A percentile compares a stretch with the other conserved stretches of the same genome.
Conservation (phyloP, 2,797 vertebrate species). For the Dendrocincla fuliginosa region DNA sequence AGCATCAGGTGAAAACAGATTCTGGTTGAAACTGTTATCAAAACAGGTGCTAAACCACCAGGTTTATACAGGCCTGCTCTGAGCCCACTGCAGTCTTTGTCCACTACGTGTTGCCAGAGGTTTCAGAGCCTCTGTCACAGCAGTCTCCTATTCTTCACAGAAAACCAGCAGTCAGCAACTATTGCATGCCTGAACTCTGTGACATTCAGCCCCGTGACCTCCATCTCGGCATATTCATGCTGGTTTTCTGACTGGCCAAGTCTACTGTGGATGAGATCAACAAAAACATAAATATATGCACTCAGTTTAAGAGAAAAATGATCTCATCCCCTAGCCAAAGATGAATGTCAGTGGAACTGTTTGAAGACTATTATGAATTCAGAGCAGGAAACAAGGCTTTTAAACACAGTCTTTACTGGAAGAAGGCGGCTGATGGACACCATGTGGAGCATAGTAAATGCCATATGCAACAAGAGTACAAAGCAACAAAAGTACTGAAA, state of each 20-base stretch:
- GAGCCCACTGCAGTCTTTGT: not conserved
- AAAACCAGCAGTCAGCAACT: slow-evolving; percentile 22
- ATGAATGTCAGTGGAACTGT: not conserved
- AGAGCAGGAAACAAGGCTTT: not conserved
- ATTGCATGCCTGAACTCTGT: not conserved
- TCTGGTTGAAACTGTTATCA: not conserved
- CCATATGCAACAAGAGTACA: not conserved
- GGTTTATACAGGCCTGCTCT: not conserved
- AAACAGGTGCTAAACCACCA: not conserved
- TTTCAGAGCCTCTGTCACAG: slow-evolving; percentile 22
- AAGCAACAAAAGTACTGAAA: not conserved
- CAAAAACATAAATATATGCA: slow-evolving; percentile 5
- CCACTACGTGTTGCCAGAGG: not conserved
- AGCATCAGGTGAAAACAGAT: not conserved
- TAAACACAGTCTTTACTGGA: not conserved
- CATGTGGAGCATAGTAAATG: not conserved
- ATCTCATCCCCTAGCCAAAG: not conserved
- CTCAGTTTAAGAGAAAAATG: not conserved
- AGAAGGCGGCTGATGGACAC: not conserved
- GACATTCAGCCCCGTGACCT: slow-evolving; percentile 2
- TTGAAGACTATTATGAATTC: not conserved
- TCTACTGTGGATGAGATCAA: not conserved
- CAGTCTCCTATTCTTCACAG: not conserved
- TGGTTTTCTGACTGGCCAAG: not conserved
- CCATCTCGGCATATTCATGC: not conserved